These are phyloP conservation scores for Ophiothrix spiculata DNA, from an alignment of 35 echinoderm and acorn worm genomes.

Conservation along the genomic window DNA sequence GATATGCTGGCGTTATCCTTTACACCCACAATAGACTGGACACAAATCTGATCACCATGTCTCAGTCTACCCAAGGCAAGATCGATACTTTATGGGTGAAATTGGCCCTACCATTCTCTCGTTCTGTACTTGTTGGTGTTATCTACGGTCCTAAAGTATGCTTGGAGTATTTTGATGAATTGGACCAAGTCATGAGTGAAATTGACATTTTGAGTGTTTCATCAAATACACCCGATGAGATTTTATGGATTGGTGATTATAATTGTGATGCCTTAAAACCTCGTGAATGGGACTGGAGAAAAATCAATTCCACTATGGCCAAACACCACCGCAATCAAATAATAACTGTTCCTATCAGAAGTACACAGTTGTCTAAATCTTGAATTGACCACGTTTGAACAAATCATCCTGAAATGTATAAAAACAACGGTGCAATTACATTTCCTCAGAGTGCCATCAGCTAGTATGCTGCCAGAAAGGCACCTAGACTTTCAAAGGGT, in stretches of 20 bases:
- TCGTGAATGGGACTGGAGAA: not conserved
- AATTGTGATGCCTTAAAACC: constrained; percentile 8
- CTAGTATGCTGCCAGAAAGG: not conserved
- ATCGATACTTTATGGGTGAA: constrained; percentile 24
- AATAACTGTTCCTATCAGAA: not conserved
- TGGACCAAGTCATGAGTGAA: not conserved
- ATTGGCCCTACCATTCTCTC: not conserved
- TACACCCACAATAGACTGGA: constrained; percentile 6
- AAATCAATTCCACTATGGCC: not conserved
- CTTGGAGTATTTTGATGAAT: not conserved
- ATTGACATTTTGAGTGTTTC: not conserved
- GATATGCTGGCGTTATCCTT: not conserved
- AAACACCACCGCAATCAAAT: not conserved
- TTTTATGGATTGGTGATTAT: constrained; percentile 11
- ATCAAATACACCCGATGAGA: constrained; percentile 2
- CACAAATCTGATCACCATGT: not conserved
- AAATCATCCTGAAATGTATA: not conserved
- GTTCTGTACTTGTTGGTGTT: not conserved
- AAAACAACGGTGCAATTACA: not conserved
- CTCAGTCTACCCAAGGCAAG: not conserved
- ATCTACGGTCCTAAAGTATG: constrained; percentile 11
- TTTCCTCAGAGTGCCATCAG: not conserved
- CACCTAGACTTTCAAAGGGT: not conserved
- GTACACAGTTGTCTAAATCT: not conserved
- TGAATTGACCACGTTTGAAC: not conserved